Evolutionary conservation across 2,888 invertebrate genomes (phyloP).

Genomic region (Cantharis lateralis): DNA sequence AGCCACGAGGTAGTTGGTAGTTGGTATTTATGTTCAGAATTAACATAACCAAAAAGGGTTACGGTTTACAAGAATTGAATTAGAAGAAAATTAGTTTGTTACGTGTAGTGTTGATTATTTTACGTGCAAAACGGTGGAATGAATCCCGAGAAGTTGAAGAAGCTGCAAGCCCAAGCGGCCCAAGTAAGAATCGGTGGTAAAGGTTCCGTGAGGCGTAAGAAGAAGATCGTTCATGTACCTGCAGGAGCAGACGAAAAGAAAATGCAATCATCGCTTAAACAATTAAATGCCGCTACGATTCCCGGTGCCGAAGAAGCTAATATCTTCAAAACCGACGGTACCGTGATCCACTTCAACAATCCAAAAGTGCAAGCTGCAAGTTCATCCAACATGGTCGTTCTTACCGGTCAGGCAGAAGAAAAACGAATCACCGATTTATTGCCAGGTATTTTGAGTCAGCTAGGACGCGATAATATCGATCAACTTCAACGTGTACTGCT

Average conservation of each 20-base stretch:
- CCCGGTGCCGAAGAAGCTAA: constrained; percentile 99
- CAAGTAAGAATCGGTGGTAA: constrained; percentile 98
- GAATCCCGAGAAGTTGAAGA: constrained; percentile 96
- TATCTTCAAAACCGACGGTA: constrained; percentile 99
- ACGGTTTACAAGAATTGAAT: neutral
- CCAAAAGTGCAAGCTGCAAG: constrained; percentile 99
- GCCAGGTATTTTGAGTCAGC: constrained; percentile 95
- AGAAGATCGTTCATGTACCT: constrained; percentile 98
- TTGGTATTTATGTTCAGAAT: neutral
- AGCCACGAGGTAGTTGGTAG: neutral
- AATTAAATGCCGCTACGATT: constrained; percentile 96
- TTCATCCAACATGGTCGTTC: constrained; percentile 98
- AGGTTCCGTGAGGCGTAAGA: constrained; percentile 99
- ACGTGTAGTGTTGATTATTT: constrained; percentile 22
- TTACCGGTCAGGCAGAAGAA: constrained; percentile 98
- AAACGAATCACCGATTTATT: constrained; percentile 99
- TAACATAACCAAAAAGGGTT: neutral
- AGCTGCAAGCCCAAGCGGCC: constrained; percentile 72
- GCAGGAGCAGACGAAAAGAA: constrained; percentile 99
- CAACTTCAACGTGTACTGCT: constrained; percentile 88
- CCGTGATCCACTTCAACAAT: constrained; percentile 99
- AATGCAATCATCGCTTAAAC: constrained; percentile 96
- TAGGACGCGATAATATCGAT: constrained; percentile 95
- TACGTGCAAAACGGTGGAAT: constrained; percentile 58
- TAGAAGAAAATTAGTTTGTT: neutral